Base-by-base conservation (phyloP, 2,888 invertebrate genomes). In the Drosophila longiperda region DNA sequence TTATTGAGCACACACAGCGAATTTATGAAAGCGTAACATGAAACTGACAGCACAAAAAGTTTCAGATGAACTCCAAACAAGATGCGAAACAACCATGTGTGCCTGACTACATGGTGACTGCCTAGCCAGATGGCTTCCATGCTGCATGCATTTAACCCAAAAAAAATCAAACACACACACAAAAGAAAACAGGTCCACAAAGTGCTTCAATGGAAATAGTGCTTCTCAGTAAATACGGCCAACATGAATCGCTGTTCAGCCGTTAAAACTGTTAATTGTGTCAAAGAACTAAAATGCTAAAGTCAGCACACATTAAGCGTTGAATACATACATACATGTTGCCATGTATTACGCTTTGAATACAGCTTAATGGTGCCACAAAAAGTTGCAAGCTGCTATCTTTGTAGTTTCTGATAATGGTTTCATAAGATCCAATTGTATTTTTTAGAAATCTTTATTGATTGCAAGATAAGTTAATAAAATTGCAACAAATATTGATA, bases 21-120 rank as follows among this genome's bases (percentile, higher is more conserved):
- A 87, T 73, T 79, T 87, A 70, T 79, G 67, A 69, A 72, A 73
- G 60, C 83, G 45, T 68, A 52, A 38, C 66, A 63, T 62, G 48
- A 20, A 65, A 80, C 73, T 80, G 80, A 80, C 73, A 78, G 73
- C 80, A 34, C 29, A 75, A 68, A 78, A 45, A 75, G 54, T 53
- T 59, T 17, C 71, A 79, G 80, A 69, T 74, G 75, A 63, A 69
- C 54, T 52, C 50, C 12, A 38, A 29, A 34, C 26, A 38, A 60
- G 50, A 48, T 60, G n/a, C 8, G 63, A 45, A 9, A 40, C 11
- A 23, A 33, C 17, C 38, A 54, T 53, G 50, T 68, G 40, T 32
- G 63, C 38, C 33, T 42, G 66, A 20, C 45, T 7, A 11, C 20
- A 20, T 20, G 45, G 20, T 15, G 36, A 2, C 36, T n/a, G 38